Evolutionary conservation across 2,113 vertebrate species (phyloP).

Genomic region (Crotalus tigris): DNA sequence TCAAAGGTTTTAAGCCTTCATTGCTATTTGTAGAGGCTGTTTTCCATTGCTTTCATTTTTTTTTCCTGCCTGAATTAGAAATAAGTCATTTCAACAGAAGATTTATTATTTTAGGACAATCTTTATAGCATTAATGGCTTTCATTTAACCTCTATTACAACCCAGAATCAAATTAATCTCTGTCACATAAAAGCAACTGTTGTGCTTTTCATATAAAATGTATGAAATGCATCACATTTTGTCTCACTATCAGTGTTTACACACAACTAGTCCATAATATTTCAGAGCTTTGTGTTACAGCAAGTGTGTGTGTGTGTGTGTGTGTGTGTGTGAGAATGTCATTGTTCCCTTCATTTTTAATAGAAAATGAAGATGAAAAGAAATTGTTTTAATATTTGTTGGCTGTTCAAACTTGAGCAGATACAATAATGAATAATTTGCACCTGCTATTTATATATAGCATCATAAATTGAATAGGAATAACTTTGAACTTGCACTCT

Average conservation of each 20-base stretch:
- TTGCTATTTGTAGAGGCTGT: slow-evolving; percentile 32
- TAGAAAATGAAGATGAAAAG: slow-evolving; percentile 1
- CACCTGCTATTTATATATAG: not conserved
- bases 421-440: not conserved
- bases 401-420: not conserved
- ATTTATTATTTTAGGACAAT: slow-evolving; percentile 63
- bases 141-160: slow-evolving; percentile 57
- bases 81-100: slow-evolving; percentile 59
- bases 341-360: slow-evolving; percentile 20
- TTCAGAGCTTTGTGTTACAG: slow-evolving; percentile 42
- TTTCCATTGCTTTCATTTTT: slow-evolving; percentile 50
- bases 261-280: slow-evolving; percentile 42
- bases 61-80: slow-evolving; percentile 55
- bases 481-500: not conserved
- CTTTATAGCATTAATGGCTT: slow-evolving; percentile 60
- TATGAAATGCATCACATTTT: slow-evolving; percentile 38
- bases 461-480: not conserved
- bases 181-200: slow-evolving; percentile 44
- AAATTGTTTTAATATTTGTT: not conserved
- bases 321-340: slow-evolving; percentile 19
- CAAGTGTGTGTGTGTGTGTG: slow-evolving; percentile 25
- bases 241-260: slow-evolving; percentile 40
- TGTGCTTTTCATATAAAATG: slow-evolving; percentile 60
- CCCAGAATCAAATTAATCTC: slow-evolving; percentile 60
- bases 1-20: slow-evolving; percentile 44